Evolutionary conservation across 2,113 vertebrate species (phyloP).

Genomic region (Hyperopisus bebe): DNA sequence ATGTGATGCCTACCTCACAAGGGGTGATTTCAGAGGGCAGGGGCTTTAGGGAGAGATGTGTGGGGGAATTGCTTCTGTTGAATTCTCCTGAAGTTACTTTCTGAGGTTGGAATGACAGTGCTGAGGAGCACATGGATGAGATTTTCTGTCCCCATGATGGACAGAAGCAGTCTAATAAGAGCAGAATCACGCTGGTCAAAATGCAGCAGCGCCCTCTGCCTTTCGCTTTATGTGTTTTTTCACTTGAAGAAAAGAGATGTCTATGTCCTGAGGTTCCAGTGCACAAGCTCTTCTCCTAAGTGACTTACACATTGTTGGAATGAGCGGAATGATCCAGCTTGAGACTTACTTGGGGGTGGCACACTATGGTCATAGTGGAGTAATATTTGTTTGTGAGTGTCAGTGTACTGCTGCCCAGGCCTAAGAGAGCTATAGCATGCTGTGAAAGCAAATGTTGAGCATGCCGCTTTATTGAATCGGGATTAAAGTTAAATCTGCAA

Average conservation of each 20-base stretch:
- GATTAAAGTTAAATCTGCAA: slow-evolving; percentile 35
- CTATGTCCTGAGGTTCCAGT: neutral
- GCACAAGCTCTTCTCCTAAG: neutral
- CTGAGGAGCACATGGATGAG: neutral
- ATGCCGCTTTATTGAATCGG: slow-evolving; percentile 6
- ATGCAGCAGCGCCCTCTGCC: neutral
- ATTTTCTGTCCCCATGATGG: neutral
- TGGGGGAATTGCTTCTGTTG: neutral
- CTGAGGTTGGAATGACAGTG: neutral
- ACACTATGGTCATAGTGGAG: neutral
- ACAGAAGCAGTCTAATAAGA: neutral
- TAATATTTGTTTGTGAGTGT: neutral
- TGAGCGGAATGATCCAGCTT: neutral
- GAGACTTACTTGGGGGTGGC: neutral
- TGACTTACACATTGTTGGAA: neutral
- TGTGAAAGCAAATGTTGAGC: neutral
- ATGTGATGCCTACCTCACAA: neutral
- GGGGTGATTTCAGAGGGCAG: neutral
- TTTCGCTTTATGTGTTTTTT: neutral
- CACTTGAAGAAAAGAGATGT: neutral
- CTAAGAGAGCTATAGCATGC: neutral
- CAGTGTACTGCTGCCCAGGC: neutral
- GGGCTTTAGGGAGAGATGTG: neutral
- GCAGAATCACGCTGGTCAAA: neutral
- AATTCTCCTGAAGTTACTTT: neutral